Evolutionary conservation across 2,888 invertebrate species (phyloP).

Genomic region (Drosophila mimica): DNA sequence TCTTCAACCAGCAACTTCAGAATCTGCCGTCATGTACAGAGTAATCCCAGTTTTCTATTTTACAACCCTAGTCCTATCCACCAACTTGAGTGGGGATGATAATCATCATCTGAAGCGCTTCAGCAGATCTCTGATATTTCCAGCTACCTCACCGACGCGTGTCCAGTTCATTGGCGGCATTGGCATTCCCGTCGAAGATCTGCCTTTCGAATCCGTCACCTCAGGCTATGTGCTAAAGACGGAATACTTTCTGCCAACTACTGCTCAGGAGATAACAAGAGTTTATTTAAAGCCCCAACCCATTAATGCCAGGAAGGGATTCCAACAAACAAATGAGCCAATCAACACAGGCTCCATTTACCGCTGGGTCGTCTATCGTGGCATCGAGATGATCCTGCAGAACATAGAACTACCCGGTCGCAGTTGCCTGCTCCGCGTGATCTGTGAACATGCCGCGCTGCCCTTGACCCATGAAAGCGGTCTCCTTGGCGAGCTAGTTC

Average conservation of each 20-base stretch:
- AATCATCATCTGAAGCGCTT: conserved; percentile 45
- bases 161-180: conserved; percentile 84
- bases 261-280: conserved; percentile 73
- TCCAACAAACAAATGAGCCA: neutral
- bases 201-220: conserved; percentile 81
- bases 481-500: conserved; percentile 90
- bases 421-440: conserved; percentile 90
- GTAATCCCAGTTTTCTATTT: conserved; percentile 1
- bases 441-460: conserved; percentile 91
- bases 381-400: conserved; percentile 77
- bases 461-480: conserved; percentile 90
- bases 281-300: conserved; percentile 77
- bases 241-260: conserved; percentile 82
- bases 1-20: conserved; percentile 23
- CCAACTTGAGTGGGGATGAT: neutral
- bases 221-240: conserved; percentile 83
- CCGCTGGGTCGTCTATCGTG: conserved; percentile 82
- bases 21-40: conserved; percentile 29
- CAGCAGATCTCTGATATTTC: conserved; percentile 75
- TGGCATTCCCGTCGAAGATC: conserved; percentile 82
- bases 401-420: conserved; percentile 89
- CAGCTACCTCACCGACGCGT: conserved; percentile 83
- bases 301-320: conserved; percentile 58
- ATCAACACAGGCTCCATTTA: conserved; percentile 61
- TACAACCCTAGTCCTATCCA: conserved; percentile 4